Percentiles rank a stretch among this genome's conserved stretches.
These are phyloP conservation scores for Sapajus apella DNA, from an alignment of 2,113 vertebrate genomes.

Conservation along the genomic window DNA sequence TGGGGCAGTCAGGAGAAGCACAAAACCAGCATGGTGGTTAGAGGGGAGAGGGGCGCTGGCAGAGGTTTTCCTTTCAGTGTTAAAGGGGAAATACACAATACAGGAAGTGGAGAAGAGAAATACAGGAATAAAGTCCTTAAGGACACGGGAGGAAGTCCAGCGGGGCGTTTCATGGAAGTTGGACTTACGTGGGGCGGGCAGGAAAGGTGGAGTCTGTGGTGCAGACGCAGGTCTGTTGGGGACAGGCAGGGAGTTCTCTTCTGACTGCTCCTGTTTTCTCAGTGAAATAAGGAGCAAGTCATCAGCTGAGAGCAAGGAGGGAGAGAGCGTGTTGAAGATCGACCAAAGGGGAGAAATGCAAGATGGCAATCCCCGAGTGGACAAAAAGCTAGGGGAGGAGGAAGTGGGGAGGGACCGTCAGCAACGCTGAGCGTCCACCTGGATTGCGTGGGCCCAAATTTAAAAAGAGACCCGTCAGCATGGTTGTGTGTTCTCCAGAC, in stretches of 20 bases:
- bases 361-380: background rate
- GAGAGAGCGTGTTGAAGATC: rapidly evolving
- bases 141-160: background rate
- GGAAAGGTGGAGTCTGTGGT: background rate
- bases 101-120: background rate
- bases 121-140: background rate
- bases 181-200: background rate
- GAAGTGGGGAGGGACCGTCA: rapidly evolving
- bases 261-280: background rate
- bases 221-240: no score
- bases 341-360: background rate
- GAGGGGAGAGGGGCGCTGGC: background rate
- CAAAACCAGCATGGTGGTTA: background rate
- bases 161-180: background rate
- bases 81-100: background rate
- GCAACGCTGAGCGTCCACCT: background rate
- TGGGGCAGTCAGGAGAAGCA: background rate
- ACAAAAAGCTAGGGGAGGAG: background rate
- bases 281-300: background rate
- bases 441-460: no score
- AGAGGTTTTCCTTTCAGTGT: background rate
- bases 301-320: background rate
- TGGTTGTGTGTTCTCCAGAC: background rate
- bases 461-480: no score
- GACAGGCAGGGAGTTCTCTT: background rate